Conservation (phyloP, 2,113 vertebrate genomes). For the Phylloscopus whistleri region DNA sequence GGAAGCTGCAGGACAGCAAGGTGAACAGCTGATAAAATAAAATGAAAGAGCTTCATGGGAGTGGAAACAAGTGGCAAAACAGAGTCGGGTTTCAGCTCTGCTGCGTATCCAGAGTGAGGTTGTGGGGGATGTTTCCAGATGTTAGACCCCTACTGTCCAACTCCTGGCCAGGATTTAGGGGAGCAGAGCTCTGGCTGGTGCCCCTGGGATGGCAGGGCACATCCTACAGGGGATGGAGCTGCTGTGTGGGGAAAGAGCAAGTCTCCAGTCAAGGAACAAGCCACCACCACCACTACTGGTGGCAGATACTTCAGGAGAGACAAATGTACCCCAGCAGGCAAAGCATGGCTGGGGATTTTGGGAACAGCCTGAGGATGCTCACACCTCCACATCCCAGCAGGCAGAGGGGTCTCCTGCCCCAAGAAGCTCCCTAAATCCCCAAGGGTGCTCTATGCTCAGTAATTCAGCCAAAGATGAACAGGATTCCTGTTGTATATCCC, state of each 20-base stretch:
- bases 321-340: not conserved
- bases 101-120: not conserved
- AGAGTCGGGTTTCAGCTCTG: not conserved
- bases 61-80: not conserved
- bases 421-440: not conserved
- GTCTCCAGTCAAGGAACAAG: not conserved
- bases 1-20: not conserved
- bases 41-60: not conserved
- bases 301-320: not conserved
- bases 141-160: not conserved
- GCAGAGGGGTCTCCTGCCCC: not conserved
- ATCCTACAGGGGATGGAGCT: accelerated
- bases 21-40: slow-evolving; percentile 38
- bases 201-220: not conserved
- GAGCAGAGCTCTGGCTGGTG: not conserved
- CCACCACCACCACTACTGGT: not conserved
- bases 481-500: accelerated
- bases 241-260: not conserved
- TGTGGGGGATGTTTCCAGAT: not conserved
- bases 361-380: not conserved
- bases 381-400: not conserved
- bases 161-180: not conserved
- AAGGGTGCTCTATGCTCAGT: not conserved
- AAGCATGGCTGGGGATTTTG: not conserved
- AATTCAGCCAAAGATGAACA: not conserved